Evolutionary conservation across 30 jellyfish, hydroid and myxozoan genomes (phyloP).

Genomic region (Haliclystus octoradiatus): DNA sequence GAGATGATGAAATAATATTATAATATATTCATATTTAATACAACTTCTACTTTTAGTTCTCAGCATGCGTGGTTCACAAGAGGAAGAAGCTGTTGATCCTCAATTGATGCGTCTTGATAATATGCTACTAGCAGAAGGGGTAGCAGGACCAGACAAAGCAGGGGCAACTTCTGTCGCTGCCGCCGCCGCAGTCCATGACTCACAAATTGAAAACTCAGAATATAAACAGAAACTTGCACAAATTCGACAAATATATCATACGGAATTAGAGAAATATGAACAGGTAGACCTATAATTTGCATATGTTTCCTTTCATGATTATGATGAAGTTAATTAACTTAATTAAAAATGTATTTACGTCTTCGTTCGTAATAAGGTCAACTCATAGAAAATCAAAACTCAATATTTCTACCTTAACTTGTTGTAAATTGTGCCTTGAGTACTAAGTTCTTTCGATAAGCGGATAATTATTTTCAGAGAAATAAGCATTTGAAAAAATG

Average conservation of each 20-base stretch:
- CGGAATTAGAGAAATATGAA: slow-evolving; percentile 93
- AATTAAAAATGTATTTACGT: no score
- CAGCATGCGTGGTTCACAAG: slow-evolving; percentile 75
- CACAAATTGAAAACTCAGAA: slow-evolving; percentile 87
- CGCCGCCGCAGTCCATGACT: slow-evolving; percentile 94
- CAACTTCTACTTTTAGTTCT: slow-evolving; percentile 19
- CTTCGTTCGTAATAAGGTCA: no score
- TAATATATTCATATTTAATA: no score
- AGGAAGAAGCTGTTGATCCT: slow-evolving; percentile 94
- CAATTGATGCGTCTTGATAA: slow-evolving; percentile 86
- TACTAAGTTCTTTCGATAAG: no score
- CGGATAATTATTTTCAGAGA: no score
- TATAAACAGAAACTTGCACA: slow-evolving; percentile 84
- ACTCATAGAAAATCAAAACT: no score
- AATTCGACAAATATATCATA: slow-evolving; percentile 87
- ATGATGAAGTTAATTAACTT: no score
- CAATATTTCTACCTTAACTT: no score
- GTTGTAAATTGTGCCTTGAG: no score
- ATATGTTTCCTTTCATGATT: no score
- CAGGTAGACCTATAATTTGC: slow-evolving; percentile 72
- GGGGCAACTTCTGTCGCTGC: slow-evolving; percentile 72
- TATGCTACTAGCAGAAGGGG: slow-evolving; percentile 95
- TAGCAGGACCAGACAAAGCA: slow-evolving; percentile 86
- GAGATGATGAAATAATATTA: no score
- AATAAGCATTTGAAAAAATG: no score